phyloP scores from a whole-genome alignment of 2,113 vertebrate species.

The Forbesichthys papilliferus region DNA sequence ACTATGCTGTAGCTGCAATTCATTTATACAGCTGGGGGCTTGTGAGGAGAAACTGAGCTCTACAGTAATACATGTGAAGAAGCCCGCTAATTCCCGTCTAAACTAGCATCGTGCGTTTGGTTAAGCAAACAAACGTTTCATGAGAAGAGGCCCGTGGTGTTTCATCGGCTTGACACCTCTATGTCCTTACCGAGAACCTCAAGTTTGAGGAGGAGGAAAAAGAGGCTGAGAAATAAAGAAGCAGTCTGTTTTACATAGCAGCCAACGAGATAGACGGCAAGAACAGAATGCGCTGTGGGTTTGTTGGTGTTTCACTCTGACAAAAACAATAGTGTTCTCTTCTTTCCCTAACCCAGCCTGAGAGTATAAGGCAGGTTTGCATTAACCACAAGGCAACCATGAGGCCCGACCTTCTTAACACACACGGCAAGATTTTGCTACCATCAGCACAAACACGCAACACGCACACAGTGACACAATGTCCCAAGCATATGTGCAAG shows the following conservation, averaged over 20 bases:
- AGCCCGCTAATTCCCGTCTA: constrained; percentile 59
- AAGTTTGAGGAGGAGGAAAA: constrained; percentile 46
- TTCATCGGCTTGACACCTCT: constrained; percentile 63
- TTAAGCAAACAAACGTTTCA: constrained; percentile 54
- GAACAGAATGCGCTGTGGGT: constrained; percentile 66
- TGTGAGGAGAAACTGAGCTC: constrained; percentile 52
- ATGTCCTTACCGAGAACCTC: constrained; percentile 62
- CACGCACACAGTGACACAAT: constrained; percentile 13
- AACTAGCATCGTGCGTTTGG: constrained; percentile 44
- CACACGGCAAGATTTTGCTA: constrained; percentile 55
- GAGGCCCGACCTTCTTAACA: constrained; percentile 56
- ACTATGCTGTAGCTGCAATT: constrained; percentile 39
- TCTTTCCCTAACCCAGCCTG: constrained; percentile 25
- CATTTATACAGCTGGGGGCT: constrained; percentile 69
- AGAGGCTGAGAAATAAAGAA: constrained; percentile 45
- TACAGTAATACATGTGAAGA: constrained; percentile 50
- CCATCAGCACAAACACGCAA: constrained; percentile 42
- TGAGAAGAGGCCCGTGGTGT: constrained; percentile 63
- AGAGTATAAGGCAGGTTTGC: constrained; percentile 46
- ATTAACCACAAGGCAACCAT: constrained; percentile 70
- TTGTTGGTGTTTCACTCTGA: constrained; percentile 64
- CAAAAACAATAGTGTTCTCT: constrained; percentile 67
- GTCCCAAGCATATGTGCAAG: neutral
- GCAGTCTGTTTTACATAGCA: constrained; percentile 64
- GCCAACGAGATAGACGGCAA: constrained; percentile 30